Evolutionary conservation across 2,113 vertebrate species (phyloP).

Genomic region (Pipra filicauda): DNA sequence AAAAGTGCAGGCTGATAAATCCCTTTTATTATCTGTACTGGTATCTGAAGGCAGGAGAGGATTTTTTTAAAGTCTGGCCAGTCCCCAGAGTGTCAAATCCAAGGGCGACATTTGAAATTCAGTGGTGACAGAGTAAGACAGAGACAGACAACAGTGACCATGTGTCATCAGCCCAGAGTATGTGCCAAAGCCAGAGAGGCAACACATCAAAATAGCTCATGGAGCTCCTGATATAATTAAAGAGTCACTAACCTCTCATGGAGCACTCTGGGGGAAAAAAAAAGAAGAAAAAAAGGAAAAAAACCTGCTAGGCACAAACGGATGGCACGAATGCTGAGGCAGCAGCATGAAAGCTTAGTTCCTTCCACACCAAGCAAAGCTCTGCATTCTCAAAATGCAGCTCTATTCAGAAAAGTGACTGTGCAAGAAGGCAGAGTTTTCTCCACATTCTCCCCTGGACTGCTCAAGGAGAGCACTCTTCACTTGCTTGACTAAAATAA

Average conservation of each 20-base stretch:
- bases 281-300: background rate
- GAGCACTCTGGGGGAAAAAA: background rate
- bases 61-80: slow-evolving; percentile 54
- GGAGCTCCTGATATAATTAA: slow-evolving; percentile 16
- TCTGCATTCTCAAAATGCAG: slow-evolving; percentile 8
- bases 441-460: background rate
- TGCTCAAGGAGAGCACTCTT: background rate
- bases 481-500: slow-evolving; percentile 1
- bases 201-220: slow-evolving; percentile 40
- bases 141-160: slow-evolving; percentile 44
- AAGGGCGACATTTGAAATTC: slow-evolving; percentile 59
- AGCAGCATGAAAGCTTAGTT: slow-evolving; percentile 45
- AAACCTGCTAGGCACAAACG: background rate
- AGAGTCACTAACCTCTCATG: slow-evolving; percentile 23
- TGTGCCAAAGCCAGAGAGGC: slow-evolving; percentile 16
- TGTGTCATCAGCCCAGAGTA: slow-evolving; percentile 44
- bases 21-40: slow-evolving; percentile 22
- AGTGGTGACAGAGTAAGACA: slow-evolving; percentile 42
- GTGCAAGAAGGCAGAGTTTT: background rate
- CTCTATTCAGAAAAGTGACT: slow-evolving; percentile 6
- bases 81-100: slow-evolving; percentile 52
- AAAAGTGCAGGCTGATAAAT: slow-evolving; percentile 59
- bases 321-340: slow-evolving; percentile 13
- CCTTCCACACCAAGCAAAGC: background rate
- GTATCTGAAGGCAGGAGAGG: slow-evolving; percentile 30